Evolutionary conservation across 2,797 vertebrate genomes (phyloP).

Genomic region (Phataginus tricuspis): DNA sequence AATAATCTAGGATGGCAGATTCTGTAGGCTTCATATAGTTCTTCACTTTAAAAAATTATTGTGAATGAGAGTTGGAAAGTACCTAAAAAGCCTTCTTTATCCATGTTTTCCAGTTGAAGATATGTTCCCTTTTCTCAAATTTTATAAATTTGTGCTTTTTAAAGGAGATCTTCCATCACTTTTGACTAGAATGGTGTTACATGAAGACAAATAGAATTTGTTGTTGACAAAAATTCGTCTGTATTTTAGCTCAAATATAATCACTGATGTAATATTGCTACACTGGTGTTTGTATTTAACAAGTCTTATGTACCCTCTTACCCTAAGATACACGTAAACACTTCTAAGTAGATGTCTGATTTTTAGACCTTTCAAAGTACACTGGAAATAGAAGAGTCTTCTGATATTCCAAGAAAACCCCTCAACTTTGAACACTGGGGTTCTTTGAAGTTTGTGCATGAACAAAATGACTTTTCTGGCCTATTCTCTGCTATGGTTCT

Average conservation of each 20-base stretch:
- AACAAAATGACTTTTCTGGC: not conserved
- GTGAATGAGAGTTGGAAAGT: not conserved
- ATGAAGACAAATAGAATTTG: not conserved
- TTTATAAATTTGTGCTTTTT: not conserved
- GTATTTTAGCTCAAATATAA: not conserved
- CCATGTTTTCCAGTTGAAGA: not conserved
- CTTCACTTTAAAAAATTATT: not conserved
- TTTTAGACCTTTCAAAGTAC: not conserved
- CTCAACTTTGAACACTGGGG: not conserved
- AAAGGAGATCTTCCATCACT: not conserved
- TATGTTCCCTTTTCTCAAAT: not conserved
- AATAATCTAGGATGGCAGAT: slow-evolving; percentile 2
- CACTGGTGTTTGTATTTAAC: not conserved
- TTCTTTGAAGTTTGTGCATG: not conserved
- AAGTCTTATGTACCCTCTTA: not conserved
- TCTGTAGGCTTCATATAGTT: not conserved
- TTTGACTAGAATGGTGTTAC: not conserved
- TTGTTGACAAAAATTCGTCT: slow-evolving; percentile 19
- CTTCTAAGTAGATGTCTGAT: not conserved
- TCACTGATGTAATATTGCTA: not conserved
- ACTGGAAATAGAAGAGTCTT: slow-evolving; percentile 1
- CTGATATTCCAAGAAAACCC: not conserved
- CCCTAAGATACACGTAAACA: not conserved
- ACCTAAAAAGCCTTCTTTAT: not conserved
- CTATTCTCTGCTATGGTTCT: slow-evolving; percentile 49